Evolutionary conservation across 2,113 vertebrate species (phyloP).

Genomic region (Macrotis lagotis): DNA sequence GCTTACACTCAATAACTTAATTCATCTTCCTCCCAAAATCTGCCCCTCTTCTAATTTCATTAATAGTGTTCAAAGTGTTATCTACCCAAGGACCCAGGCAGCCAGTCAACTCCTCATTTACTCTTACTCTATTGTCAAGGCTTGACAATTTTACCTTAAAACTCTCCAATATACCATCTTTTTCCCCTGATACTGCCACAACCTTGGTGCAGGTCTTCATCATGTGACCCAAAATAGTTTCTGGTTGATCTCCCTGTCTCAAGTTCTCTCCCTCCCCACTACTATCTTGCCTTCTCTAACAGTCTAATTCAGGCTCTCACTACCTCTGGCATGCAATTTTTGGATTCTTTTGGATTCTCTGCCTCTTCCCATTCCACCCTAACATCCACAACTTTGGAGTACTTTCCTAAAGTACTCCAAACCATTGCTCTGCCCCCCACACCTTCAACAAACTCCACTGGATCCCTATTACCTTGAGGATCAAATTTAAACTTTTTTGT

Average conservation of each 20-base stretch:
- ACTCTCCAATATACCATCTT: not conserved
- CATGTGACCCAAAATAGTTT: not conserved
- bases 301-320: not conserved
- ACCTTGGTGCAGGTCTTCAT: not conserved
- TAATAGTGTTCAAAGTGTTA: not conserved
- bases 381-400: not conserved
- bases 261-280: not conserved
- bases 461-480: too few relatives aligned
- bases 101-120: not conserved
- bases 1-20: not conserved
- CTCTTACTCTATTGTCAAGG: not conserved
- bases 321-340: not conserved
- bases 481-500: too few relatives aligned
- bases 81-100: not conserved
- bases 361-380: not conserved
- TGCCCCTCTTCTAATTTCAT: not conserved
- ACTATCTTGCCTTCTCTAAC: not conserved
- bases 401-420: not conserved
- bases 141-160: not conserved
- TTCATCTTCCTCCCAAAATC: not conserved
- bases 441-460: not conserved
- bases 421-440: too few relatives aligned
- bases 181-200: not conserved
- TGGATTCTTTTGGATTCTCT: not conserved
- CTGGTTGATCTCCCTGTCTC: not conserved